Evolutionary conservation across 2,888 invertebrate genomes (phyloP).

Genomic region (Ischnura elegans): DNA sequence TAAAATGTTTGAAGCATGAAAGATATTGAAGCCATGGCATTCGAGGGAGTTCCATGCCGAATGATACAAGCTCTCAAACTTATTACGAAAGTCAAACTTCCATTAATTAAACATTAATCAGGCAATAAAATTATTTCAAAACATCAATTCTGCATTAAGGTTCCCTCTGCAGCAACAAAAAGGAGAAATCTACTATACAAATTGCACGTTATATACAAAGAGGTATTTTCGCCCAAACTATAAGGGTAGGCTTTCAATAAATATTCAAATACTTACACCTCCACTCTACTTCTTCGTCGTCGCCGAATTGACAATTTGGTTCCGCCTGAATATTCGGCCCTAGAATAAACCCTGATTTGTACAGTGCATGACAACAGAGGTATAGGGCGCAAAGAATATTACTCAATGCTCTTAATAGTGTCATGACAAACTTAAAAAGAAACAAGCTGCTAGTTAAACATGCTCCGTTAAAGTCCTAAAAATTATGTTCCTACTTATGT

Average conservation of each 20-base stretch:
- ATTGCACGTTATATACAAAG: not conserved
- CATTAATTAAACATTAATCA: not conserved
- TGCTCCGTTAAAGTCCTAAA: not conserved
- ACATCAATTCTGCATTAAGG: not conserved
- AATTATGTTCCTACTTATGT: not conserved
- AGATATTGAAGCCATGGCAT: conserved; percentile 34
- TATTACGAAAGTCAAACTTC: not conserved
- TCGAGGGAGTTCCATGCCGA: not conserved
- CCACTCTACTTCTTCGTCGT: conserved; percentile 77
- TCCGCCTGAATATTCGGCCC: conserved; percentile 83
- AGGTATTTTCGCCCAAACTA: conserved; percentile 43
- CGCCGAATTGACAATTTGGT: conserved; percentile 81
- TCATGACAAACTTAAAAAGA: conserved; percentile 25
- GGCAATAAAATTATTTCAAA: conserved; percentile 13
- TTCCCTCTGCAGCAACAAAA: conserved; percentile 13
- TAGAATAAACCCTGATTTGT: conserved; percentile 76
- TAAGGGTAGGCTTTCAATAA: conserved; percentile 56
- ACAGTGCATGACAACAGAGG: conserved; percentile 70
- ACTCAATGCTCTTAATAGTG: not conserved
- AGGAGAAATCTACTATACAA: conserved; percentile 39
- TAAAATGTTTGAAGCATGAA: conserved; percentile 42
- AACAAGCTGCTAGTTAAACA: conserved; percentile 47
- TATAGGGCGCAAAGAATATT: conserved; percentile 34
- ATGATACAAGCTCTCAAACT: conserved; percentile 31
- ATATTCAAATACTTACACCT: conserved; percentile 76